These are phyloP conservation scores for Halictus rubicundus DNA, from an alignment of 1,140 invertebrate genomes.

Conservation along the genomic window DNA sequence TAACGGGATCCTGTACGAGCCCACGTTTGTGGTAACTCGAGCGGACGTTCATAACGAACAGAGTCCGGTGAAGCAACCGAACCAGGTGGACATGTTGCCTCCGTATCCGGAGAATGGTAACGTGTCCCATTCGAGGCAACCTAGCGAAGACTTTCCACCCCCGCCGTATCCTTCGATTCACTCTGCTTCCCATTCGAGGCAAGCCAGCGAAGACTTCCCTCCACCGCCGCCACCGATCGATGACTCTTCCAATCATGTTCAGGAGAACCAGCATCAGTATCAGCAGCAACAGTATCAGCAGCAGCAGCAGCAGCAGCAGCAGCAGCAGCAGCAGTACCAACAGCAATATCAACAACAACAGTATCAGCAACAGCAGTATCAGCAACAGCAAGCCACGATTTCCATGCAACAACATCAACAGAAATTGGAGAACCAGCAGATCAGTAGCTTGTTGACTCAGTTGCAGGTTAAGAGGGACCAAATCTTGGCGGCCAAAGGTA, in stretches of 20 bases:
- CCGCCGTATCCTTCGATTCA: conserved; percentile 89
- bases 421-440: conserved; percentile 72
- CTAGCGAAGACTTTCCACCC: conserved; percentile 84
- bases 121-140: conserved; percentile 75
- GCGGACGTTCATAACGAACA: conserved; percentile 91
- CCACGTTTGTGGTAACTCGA: conserved; percentile 85
- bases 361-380: conserved; percentile 4
- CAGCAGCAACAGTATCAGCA: conserved; percentile 55
- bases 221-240: conserved; percentile 91
- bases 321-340: background rate
- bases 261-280: conserved; percentile 68
- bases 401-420: conserved; percentile 44
- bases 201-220: conserved; percentile 93
- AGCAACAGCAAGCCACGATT: conserved; percentile 2
- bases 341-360: conserved; percentile 12
- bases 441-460: conserved; percentile 85
- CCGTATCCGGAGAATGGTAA: conserved; percentile 76
- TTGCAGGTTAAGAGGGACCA: conserved; percentile 89
- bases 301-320: conserved; percentile 45
- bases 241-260: conserved; percentile 80
- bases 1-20: conserved; percentile 79
- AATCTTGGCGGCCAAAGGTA: conserved; percentile 82
- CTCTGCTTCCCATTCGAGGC: conserved; percentile 89
- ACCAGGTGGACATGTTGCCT: conserved; percentile 66
- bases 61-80: conserved; percentile 82